Evolutionary conservation across 1,140 invertebrate species (phyloP).

Genomic region (Euglossa dilemma): DNA sequence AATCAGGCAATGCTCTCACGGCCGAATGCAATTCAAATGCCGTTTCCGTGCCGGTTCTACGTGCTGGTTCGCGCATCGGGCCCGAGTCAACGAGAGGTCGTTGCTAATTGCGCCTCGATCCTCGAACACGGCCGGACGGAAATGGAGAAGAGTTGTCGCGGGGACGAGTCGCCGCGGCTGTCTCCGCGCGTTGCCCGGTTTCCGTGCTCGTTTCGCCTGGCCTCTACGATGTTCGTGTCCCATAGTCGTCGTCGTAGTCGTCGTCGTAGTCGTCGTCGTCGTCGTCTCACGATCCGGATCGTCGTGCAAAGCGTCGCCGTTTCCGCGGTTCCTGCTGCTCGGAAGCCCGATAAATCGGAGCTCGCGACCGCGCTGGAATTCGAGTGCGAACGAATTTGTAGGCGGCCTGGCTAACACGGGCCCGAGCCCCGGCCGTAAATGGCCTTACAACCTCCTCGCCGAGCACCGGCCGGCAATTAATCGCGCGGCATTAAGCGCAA

Average conservation of each 20-base stretch:
- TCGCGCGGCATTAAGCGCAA: constrained; percentile 72
- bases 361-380: constrained; percentile 70
- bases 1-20: constrained; percentile 54
- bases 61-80: constrained; percentile 40
- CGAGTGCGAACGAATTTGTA: constrained; percentile 81
- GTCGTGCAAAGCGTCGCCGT: constrained; percentile 34
- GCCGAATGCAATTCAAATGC: constrained; percentile 53
- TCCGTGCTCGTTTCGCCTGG: constrained; percentile 17
- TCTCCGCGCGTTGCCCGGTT: constrained; percentile 19
- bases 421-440: constrained; percentile 76
- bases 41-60: constrained; percentile 46
- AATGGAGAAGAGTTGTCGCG: constrained; percentile 75
- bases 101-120: constrained; percentile 73
- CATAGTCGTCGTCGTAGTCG: no score
- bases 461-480: constrained; percentile 71
- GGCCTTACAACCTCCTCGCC: constrained; percentile 72
- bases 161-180: constrained; percentile 28
- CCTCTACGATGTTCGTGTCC: not conserved
- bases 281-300: constrained; percentile 13
- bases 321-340: constrained; percentile 40
- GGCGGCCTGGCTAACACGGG: constrained; percentile 75
- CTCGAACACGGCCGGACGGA: constrained; percentile 62
- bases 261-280: no score
- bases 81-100: constrained; percentile 46
- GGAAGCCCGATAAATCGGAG: constrained; percentile 71